These are phyloP conservation scores for Rhopilema esculentum DNA, from an alignment of 30 jellyfish, hydroid and myxozoan genomes.

Conservation along the genomic window DNA sequence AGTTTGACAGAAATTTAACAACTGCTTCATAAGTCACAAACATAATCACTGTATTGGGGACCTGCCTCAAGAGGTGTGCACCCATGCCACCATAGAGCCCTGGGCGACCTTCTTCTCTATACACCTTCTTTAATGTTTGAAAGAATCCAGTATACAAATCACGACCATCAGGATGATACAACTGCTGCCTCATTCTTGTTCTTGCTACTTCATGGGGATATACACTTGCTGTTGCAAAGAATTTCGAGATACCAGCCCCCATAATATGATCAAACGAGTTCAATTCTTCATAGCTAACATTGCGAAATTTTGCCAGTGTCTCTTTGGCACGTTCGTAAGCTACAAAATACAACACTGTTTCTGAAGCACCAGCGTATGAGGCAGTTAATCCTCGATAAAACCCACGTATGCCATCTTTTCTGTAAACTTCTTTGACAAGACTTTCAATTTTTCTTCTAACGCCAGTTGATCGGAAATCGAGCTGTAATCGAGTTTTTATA, in stretches of 20 bases:
- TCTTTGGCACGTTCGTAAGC: conserved; percentile 85
- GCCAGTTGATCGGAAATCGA: conserved; percentile 82
- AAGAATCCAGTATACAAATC: conserved; percentile 87
- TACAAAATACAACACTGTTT: conserved; percentile 91
- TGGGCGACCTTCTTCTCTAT: conserved; percentile 86
- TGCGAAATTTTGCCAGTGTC: conserved; percentile 40
- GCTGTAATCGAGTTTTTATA: conserved; percentile 94
- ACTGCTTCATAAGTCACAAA: conserved; percentile 87
- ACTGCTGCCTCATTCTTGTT: conserved; percentile 96
- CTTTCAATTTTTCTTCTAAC: conserved; percentile 46
- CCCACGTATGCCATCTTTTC: conserved; percentile 89
- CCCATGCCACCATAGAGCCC: conserved; percentile 99
- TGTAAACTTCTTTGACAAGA: conserved; percentile 79
- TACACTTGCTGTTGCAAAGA: conserved; percentile 83
- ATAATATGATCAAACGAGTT: conserved; percentile 65
- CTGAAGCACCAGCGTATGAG: conserved; percentile 95
- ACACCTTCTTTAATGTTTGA: conserved; percentile 88
- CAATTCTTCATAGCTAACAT: conserved; percentile 47
- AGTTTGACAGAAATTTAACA: conserved; percentile 74
- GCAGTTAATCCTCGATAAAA: conserved; percentile 98
- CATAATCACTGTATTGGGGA: conserved; percentile 96
- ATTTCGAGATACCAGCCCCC: conserved; percentile 88
- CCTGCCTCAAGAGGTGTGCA: conserved; percentile 97
- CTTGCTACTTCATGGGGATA: conserved; percentile 99
- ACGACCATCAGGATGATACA: conserved; percentile 64